Percentiles rank a stretch among this genome's conserved stretches.
phyloP scores from a whole-genome alignment of 2,113 vertebrate species.

The Semicossyphus pulcher region DNA sequence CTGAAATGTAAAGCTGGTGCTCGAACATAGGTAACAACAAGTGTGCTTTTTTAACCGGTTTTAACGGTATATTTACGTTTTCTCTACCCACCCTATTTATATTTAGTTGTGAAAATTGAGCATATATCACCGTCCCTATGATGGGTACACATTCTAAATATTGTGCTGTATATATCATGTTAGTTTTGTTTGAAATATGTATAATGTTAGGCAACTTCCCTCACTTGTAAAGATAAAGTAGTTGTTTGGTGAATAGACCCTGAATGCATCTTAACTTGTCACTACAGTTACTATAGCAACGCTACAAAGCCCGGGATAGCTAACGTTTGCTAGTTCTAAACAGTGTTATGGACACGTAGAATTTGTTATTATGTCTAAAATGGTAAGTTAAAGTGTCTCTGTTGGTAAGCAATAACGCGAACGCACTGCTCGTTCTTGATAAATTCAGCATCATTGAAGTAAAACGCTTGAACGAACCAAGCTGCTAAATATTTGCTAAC shows the following conservation, averaged over 20 bases:
- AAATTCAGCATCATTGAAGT: accelerated
- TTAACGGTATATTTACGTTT: too few relatives aligned
- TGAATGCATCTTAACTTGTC: constrained; percentile 54
- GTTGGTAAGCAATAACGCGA: accelerated
- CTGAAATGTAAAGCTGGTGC: background rate
- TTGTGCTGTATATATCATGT: too few relatives aligned
- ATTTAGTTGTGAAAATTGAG: background rate
- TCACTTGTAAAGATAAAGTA: background rate
- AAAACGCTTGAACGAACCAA: background rate
- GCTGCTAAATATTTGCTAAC: constrained; percentile 22
- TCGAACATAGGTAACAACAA: too few relatives aligned
- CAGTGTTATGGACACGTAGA: background rate
- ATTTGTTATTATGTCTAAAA: background rate
- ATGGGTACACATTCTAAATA: background rate
- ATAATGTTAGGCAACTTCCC: background rate
- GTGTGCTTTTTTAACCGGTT: background rate
- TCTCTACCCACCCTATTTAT: accelerated
- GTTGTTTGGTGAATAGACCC: accelerated
- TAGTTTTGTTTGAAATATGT: too few relatives aligned
- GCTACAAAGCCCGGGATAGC: background rate
- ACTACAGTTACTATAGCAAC: constrained; percentile 71
- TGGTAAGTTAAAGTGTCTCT: constrained; percentile 54
- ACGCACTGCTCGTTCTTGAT: background rate
- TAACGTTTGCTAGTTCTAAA: background rate
- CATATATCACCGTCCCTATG: background rate